Percentiles rank a stretch among this genome's conserved stretches.
Conservation (phyloP, 2,797 vertebrate species). For the Amblyraja radiata region DNA sequence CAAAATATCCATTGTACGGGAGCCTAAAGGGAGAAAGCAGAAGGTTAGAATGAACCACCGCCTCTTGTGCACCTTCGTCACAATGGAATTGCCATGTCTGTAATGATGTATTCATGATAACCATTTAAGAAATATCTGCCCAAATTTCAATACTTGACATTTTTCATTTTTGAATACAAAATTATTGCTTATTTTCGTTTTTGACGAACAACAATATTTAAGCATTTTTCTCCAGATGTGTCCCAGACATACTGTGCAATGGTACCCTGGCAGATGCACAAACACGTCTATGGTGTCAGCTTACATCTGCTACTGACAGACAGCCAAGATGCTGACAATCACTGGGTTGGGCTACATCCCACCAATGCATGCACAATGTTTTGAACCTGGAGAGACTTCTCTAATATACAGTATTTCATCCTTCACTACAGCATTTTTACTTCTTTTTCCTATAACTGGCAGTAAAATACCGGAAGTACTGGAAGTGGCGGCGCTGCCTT, state of each 20-base stretch:
- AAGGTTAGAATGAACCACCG: not conserved
- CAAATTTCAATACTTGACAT: not conserved
- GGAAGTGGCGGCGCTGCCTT: no score
- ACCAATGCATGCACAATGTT: not conserved
- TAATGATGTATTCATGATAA: not conserved
- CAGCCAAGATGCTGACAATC: not conserved
- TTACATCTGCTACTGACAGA: not conserved
- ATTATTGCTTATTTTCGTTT: not conserved
- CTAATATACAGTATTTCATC: not conserved
- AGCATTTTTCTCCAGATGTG: not conserved
- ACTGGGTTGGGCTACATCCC: not conserved
- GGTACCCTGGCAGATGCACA: not conserved
- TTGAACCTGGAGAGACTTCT: not conserved
- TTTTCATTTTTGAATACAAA: not conserved
- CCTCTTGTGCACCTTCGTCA: not conserved
- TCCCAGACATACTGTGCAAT: not conserved
- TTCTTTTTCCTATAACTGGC: not conserved
- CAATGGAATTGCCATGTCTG: not conserved
- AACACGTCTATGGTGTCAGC: not conserved
- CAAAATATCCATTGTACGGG: constrained; percentile 90
- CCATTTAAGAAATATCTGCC: not conserved
- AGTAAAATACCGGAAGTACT: no score
- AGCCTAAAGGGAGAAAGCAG: constrained; percentile 59
- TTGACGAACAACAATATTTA: not conserved
- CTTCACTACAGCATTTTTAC: not conserved